These are phyloP conservation scores for Cepaea hortensis DNA, from an alignment of 2,888 invertebrate genomes.

Conservation along the genomic window DNA sequence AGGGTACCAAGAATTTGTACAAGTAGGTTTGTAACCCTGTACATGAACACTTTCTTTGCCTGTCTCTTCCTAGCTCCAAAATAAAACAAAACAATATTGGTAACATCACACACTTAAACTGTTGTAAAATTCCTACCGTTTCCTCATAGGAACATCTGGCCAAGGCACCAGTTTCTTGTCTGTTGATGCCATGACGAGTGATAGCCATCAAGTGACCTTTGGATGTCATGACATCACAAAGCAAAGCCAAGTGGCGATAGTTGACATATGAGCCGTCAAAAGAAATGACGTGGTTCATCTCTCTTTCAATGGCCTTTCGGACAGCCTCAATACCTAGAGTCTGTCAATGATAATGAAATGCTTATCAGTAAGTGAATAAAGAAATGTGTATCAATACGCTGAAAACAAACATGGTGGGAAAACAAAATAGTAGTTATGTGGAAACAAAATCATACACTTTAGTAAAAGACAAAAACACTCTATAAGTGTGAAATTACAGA, in stretches of 20 bases:
- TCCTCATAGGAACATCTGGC: constrained; percentile 99
- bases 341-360: constrained; percentile 62
- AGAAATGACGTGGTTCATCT: constrained; percentile 99
- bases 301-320: constrained; percentile 98
- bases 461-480: too few relatives aligned
- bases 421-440: background rate
- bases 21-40: too few relatives aligned
- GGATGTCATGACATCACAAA: constrained; percentile 99
- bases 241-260: constrained; percentile 97
- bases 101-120: too few relatives aligned
- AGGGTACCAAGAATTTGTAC: too few relatives aligned
- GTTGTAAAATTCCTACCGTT: constrained; percentile 82
- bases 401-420: background rate
- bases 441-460: too few relatives aligned
- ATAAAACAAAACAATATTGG: too few relatives aligned
- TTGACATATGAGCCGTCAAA: constrained; percentile 99
- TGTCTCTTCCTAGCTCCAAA: too few relatives aligned
- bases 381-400: background rate
- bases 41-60: too few relatives aligned
- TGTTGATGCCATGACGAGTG: constrained; percentile 99
- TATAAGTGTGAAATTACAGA: too few relatives aligned
- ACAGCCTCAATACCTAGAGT: constrained; percentile 99
- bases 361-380: background rate
- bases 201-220: constrained; percentile 99
- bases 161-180: constrained; percentile 96